Percentiles rank a stretch among this genome's conserved stretches.
Conservation (phyloP, 2,113 vertebrate species). For the Siniperca chuatsi region DNA sequence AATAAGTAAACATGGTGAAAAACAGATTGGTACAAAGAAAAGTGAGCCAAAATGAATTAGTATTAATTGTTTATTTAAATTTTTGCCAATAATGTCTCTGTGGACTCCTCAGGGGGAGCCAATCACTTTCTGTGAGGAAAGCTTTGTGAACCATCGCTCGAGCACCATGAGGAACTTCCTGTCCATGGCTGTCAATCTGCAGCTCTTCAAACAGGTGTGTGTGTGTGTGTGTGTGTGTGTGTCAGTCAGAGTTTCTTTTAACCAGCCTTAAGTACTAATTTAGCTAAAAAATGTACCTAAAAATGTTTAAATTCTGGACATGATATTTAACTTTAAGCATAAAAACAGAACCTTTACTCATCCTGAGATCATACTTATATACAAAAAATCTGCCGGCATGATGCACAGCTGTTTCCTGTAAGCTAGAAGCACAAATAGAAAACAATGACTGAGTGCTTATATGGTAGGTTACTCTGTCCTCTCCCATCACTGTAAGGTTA, state of each 20-base stretch:
- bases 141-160: conserved; percentile 93
- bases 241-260: neutral
- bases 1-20: conserved; percentile 11
- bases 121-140: conserved; percentile 94
- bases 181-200: conserved; percentile 95
- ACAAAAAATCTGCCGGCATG: conserved; percentile 14
- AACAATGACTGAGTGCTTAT: conserved; percentile 12
- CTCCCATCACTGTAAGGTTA: conserved; percentile 34
- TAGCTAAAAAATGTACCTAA: no score
- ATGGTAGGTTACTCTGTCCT: conserved; percentile 17
- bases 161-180: conserved; percentile 93
- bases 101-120: conserved; percentile 90
- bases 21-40: conserved; percentile 41
- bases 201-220: conserved; percentile 97
- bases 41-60: conserved; percentile 17
- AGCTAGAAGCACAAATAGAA: conserved; percentile 4
- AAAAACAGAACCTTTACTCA: neutral
- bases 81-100: conserved; percentile 40
- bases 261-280: neutral
- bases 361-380: conserved; percentile 12
- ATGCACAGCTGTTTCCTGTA: neutral
- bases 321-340: conserved; percentile 1
- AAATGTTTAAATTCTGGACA: neutral
- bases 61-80: conserved; percentile 18
- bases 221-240: conserved; percentile 23